phyloP scores from a whole-genome alignment of 2,888 invertebrate species.

The Parelbella ahira region DNA sequence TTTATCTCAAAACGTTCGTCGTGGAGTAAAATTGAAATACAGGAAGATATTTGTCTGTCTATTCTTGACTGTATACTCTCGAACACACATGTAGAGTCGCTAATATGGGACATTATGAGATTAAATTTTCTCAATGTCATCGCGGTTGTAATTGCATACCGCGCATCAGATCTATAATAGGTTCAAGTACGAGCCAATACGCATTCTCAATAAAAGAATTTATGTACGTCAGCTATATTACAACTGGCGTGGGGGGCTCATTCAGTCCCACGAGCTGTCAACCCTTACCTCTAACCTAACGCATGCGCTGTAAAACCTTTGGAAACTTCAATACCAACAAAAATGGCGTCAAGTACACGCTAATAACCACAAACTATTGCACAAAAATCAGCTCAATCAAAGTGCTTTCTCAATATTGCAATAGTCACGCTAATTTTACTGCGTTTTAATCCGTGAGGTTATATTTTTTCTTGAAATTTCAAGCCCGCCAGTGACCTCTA shows the following conservation, averaged over 20 bases:
- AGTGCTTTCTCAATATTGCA: constrained; percentile 21
- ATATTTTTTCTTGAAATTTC: constrained; percentile 21
- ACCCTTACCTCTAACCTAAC: constrained; percentile 59
- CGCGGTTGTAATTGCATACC: constrained; percentile 12
- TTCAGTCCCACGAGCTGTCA: constrained; percentile 15
- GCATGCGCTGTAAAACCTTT: constrained; percentile 53
- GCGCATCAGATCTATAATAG: constrained; percentile 6
- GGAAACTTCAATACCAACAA: constrained; percentile 28
- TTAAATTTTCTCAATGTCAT: constrained; percentile 24
- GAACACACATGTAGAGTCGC: background rate
- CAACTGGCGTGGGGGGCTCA: constrained; percentile 12
- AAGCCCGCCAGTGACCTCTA: constrained; percentile 27
- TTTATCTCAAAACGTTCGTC: too few species aligned
- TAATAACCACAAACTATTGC: constrained; percentile 28
- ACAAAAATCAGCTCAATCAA: constrained; percentile 19
- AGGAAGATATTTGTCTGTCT: constrained; percentile 15
- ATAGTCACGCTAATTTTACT: constrained; percentile 14
- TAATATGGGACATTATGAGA: constrained; percentile 12
- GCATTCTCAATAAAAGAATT: constrained; percentile 3
- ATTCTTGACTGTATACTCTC: constrained; percentile 2
- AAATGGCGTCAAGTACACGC: constrained; percentile 52
- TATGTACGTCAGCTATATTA: constrained; percentile 10
- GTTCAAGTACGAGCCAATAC: constrained; percentile 11
- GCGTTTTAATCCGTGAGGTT: constrained; percentile 16
- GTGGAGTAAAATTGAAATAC: constrained; percentile 8